Evolutionary conservation across 35 echinoderm and acorn worm genomes (phyloP).

Genomic region (Apostichopus parvimensis): DNA sequence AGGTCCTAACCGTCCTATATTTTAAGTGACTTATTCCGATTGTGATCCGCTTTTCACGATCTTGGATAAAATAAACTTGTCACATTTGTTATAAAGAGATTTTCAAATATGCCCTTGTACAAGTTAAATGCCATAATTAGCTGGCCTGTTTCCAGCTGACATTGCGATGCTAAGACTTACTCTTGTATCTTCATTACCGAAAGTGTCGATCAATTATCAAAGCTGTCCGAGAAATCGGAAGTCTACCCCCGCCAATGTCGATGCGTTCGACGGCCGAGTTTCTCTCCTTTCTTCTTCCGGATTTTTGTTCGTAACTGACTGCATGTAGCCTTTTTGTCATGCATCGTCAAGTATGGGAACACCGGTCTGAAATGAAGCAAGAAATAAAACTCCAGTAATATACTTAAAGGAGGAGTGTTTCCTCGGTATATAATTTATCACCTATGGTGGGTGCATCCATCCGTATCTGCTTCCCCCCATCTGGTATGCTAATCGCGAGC

Average conservation of each 20-base stretch:
- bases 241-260: neutral
- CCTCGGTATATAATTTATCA: conserved; percentile 25
- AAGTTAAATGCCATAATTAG: too few relatives aligned
- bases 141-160: too few relatives aligned
- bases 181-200: neutral
- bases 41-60: too few relatives aligned
- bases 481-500: conserved; percentile 42
- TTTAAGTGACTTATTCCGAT: too few relatives aligned
- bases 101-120: too few relatives aligned
- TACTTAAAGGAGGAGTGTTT: conserved; percentile 1
- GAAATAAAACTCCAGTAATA: conserved; percentile 17
- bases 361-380: neutral
- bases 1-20: too few relatives aligned
- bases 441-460: conserved; percentile 25
- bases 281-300: neutral
- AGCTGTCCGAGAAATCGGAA: neutral
- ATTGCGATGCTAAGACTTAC: neutral
- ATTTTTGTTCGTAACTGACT: neutral
- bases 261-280: neutral
- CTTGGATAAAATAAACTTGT: too few relatives aligned
- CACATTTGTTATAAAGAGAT: too few relatives aligned
- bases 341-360: conserved; percentile 3
- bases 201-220: conserved; percentile 27
- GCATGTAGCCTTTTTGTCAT: conserved; percentile 18
- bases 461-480: conserved; percentile 31